A percentile compares a stretch with the other conserved stretches of the same genome.
These are phyloP conservation scores for Halcyon chelicuti DNA, from an alignment of 2,797 vertebrate species.

Conservation along the genomic window DNA sequence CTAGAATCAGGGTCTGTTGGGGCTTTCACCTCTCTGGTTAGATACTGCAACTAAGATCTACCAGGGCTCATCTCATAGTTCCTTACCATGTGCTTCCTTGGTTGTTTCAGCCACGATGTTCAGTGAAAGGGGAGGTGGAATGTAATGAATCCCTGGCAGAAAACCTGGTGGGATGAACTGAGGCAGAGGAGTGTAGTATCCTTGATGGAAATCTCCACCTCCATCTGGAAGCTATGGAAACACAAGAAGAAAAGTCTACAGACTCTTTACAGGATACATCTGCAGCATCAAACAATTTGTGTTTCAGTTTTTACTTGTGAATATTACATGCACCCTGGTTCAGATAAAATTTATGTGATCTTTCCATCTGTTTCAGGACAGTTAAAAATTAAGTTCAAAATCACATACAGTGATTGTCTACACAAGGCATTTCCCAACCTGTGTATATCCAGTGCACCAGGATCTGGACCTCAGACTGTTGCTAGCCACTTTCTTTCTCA, in stretches of 20 bases:
- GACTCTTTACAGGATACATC: not conserved
- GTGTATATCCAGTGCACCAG: not conserved
- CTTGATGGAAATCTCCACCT: constrained; percentile 69
- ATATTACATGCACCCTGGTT: not conserved
- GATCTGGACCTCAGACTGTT: not conserved
- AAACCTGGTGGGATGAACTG: constrained; percentile 73
- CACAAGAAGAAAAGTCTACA: not conserved
- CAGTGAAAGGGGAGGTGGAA: constrained; percentile 69
- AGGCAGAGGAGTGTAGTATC: constrained; percentile 67
- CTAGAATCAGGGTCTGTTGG: not conserved
- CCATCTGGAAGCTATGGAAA: constrained; percentile 71
- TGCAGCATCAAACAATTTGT: not conserved
- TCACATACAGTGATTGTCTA: not conserved
- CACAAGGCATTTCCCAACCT: not conserved
- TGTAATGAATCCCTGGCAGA: constrained; percentile 75
- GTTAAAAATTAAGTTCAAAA: not conserved
- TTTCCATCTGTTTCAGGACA: not conserved
- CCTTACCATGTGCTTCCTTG: constrained; percentile 74
- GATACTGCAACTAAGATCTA: not conserved
- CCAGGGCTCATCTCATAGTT: not conserved
- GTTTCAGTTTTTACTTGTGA: not conserved
- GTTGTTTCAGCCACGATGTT: constrained; percentile 57
- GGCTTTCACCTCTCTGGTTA: not conserved
- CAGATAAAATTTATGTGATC: not conserved
- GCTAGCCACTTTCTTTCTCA: not conserved